Evolutionary conservation across 2,888 invertebrate species (phyloP), one percentile per base, ranked within the genome.

Genomic region (Epiblema foenella): DNA sequence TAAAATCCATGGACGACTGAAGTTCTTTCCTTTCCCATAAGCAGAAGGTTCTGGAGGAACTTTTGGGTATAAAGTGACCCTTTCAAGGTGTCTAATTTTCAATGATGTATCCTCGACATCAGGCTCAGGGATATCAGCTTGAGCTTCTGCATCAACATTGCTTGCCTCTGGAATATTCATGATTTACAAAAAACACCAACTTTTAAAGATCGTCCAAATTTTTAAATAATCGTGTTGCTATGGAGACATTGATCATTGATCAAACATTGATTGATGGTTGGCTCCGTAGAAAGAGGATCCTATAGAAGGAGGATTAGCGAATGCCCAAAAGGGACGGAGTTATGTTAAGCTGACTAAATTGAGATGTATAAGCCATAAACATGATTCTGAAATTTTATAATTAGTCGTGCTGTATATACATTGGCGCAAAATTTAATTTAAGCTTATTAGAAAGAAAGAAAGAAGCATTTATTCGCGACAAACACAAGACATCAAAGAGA

Each of bases 1-100:
- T 59, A 93, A 80, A 63, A 93, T 93, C 93, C 93, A 93, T 1
- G 86, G 83, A 33, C 91, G 85, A 72, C 93, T 93, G 63, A 79
- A 91, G 59, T 86, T 87, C 73, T 88, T 89, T 17, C 86, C 86
- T 82, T 85, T 92, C 0, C 89, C 90, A 77, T 92, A 91, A 1
- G 87, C 82, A 33, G 91, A 89, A 10, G 88, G 86, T 79, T 93
- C 93, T 60, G 89, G 77, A 1, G 93, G 93, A 54, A 79, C 88
- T 82, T 92, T 91, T 10, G 92, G 90, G 68, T 90, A 75, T 5
- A 86, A 86, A 59, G 82, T 90, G 62, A 92, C 85, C 37, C 91
- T 85, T 66, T 93, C 92, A 10, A 88, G 79, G 1, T 89, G 85
- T 77, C 85, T 84, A 68, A 93, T 86, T 79, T 91, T 92, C 24